Base-by-base conservation (phyloP, 1,140 invertebrate genomes). In the Matsumurasca onukii region DNA sequence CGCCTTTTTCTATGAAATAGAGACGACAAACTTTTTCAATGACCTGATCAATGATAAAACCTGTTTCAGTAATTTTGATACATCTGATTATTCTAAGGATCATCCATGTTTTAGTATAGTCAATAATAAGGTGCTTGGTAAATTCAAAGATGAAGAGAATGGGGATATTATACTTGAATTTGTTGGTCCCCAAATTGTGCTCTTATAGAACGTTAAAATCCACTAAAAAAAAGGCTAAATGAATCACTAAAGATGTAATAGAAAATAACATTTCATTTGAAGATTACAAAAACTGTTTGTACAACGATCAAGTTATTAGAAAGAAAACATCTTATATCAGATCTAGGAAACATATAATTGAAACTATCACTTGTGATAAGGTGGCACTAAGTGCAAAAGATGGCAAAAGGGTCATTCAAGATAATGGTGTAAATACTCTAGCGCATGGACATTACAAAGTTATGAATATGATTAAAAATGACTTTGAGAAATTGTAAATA, bases 121-220 rank as follows among this genome's bases (percentile, higher is more conserved):
- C 13, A 72, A 72, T 51, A 82, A 81, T 72, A 84, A 85, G 70
- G 76, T 81, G 1, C 25, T 81, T 2, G 81, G 82, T 5, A 78
- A 81, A 74, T 79, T 83, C 71, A 85, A 83, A 75, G 81, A 83
- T 76, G 82, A 85, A 74, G 74, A 73, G 25, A 76, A 75, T 69
- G 78, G 78, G 9, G 67, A 67, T 66, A 73, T 77, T 45, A 76
- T 83, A 51, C 70, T 51, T 12, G 75, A 79, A 73, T 83, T 78
- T 76, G 67, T 80, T 51, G 79, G 79, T 12, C 66, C 69, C 77
- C n/a, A 84, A 84, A 75, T 77, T 81, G 72, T 82, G 82, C 71
- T 68, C 74, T n/a, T 71, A 74, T 29, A 74, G 67, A 70, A 51
- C 73, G 51, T 34, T 72, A 27, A 65, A 70, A 61, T 27, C 73